phyloP scores from a whole-genome alignment of 2,113 vertebrate species.

The Litocranius walleri region DNA sequence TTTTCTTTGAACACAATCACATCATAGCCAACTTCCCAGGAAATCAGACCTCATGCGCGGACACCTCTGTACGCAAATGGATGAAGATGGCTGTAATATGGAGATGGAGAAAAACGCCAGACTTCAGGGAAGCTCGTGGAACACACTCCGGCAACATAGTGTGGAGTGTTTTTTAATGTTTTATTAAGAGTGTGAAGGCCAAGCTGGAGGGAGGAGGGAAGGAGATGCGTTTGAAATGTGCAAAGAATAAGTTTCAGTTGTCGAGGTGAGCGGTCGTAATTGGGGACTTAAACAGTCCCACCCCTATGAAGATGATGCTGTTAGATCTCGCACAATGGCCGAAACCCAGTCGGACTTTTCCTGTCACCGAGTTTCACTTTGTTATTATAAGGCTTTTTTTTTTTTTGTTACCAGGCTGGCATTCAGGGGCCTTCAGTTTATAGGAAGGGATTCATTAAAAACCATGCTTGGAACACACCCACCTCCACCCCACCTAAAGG shows the following conservation, averaged over 20 bases:
- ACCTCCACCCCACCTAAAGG: not conserved
- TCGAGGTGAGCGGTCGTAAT: not conserved
- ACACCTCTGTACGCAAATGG: not conserved
- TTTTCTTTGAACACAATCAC: not conserved
- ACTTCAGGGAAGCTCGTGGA: not conserved
- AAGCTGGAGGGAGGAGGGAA: conserved; percentile 53
- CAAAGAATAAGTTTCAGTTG: not conserved
- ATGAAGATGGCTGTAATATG: not conserved
- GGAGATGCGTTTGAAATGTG: conserved; percentile 23
- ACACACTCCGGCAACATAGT: fast-evolving
- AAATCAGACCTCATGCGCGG: not conserved
- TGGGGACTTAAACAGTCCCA: not conserved
- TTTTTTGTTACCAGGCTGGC: not conserved
- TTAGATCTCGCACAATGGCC: not conserved
- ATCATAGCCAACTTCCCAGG: not conserved
- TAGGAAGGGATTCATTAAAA: not conserved
- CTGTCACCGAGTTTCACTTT: not conserved
- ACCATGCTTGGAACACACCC: not conserved
- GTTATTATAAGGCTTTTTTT: not conserved
- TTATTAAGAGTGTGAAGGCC: conserved; percentile 49
- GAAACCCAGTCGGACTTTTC: not conserved
- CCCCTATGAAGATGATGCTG: not conserved
- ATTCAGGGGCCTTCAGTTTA: not conserved
- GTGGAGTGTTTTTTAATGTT: conserved; percentile 5
- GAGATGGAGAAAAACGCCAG: not conserved